Evolutionary conservation across 2,113 vertebrate genomes (phyloP), one percentile per base, ranked within the genome.

Genomic region (Hemiprocne comata): DNA sequence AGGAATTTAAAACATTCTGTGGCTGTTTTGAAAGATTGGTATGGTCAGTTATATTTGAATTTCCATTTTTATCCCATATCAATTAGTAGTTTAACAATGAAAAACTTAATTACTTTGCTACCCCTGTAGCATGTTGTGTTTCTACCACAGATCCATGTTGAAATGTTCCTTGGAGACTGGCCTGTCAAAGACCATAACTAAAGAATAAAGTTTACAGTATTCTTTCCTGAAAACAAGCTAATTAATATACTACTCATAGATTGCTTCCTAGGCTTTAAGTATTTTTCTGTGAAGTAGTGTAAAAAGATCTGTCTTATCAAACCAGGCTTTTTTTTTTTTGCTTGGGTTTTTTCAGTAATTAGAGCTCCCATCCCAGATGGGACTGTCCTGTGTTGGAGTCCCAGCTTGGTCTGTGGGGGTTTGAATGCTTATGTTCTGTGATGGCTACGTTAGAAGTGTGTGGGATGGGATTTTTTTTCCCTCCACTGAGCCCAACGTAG

Each of bases 31-130:
- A 42, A 80, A 46, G 60, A 42, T 15, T 81, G 18, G n/a, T 79
- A 19, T 55, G 38, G 44, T 83, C 55, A 87, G 74, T 36, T 80
- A 71, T 76, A 69, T 76, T 95, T 83, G 23, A 78, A 38, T 72
- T 94, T 14, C 20, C 4, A n/a, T 92, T 90, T 24, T 83, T 76
- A 71, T n/a, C 11, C 18, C 2, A 4, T 75, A 57, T 91, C 36
- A 82, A 25, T 93, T 92, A 72, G 44, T 70, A 75, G 26, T 86
- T 91, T 70, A 87, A 33, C 24, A 67, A 33, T 74, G 51, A 86
- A 93, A 95, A 94, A 50, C 5, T 2, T 60, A 82, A 85, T 92
- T 92, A 87, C 74, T 73, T 90, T 91, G 17, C 54, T 91, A 46
- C 10, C 28, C 36, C 21, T 82, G 31, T 25, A 42, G 19, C 54